Evolutionary conservation across 2,888 invertebrate species (phyloP).

Genomic region (Cosmia trapezina): DNA sequence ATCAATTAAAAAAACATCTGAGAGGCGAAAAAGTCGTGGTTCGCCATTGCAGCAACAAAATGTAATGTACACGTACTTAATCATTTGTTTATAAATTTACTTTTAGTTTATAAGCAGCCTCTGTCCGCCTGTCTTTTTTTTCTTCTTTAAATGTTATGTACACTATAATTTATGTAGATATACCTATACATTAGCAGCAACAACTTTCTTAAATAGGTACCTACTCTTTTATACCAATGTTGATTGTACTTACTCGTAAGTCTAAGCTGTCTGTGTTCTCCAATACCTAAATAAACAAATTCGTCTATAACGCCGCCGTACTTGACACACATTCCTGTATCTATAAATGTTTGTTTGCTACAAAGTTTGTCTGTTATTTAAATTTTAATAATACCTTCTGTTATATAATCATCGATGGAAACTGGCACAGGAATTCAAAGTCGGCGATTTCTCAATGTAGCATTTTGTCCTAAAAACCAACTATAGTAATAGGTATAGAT

Average conservation of each 20-base stretch:
- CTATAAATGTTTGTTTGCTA: slow-evolving; percentile 66
- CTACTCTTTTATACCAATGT: too few relatives aligned
- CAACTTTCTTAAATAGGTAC: too few relatives aligned
- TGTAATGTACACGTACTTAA: too few relatives aligned
- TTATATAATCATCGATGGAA: slow-evolving; percentile 59
- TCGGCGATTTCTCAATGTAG: slow-evolving; percentile 12
- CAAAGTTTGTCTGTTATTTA: slow-evolving; percentile 54
- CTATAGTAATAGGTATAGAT: neutral
- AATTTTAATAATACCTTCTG: slow-evolving; percentile 46
- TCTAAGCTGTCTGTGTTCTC: too few relatives aligned
- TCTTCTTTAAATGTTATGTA: too few relatives aligned
- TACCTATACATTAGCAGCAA: too few relatives aligned
- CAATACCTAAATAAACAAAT: slow-evolving; percentile 16
- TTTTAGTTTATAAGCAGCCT: too few relatives aligned
- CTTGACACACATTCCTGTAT: slow-evolving; percentile 70
- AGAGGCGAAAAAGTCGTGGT: neutral
- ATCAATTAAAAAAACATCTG: neutral
- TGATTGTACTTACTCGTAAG: too few relatives aligned
- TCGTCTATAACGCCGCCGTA: slow-evolving; percentile 50
- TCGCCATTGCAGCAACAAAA: slow-evolving; percentile 18
- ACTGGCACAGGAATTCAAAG: slow-evolving; percentile 25
- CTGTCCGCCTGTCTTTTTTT: too few relatives aligned
- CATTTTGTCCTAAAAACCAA: neutral
- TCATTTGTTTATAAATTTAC: too few relatives aligned
- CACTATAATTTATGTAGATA: too few relatives aligned